These are phyloP conservation scores for Anaspis maculata DNA, from an alignment of 2,888 invertebrate genomes.

Conservation along the genomic window DNA sequence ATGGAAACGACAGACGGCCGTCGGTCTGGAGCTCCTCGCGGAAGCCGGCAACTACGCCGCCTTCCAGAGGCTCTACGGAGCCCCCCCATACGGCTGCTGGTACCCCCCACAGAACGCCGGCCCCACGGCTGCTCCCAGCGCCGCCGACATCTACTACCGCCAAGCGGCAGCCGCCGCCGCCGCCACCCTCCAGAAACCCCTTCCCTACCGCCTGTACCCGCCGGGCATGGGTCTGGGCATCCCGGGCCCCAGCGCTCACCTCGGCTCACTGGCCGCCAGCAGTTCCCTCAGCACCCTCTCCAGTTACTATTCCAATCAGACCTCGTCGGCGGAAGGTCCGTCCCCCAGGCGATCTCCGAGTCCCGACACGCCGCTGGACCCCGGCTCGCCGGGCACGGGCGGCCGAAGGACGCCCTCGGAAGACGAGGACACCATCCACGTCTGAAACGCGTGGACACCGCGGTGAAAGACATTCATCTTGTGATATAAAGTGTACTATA, in stretches of 20 bases:
- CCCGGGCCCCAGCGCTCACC: constrained; percentile 60
- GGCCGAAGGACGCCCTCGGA: constrained; percentile 45
- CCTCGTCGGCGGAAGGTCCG: constrained; percentile 47
- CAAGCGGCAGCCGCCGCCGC: constrained; percentile 70
- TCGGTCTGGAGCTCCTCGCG: constrained; percentile 90
- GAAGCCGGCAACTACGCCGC: constrained; percentile 98
- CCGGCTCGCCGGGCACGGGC: constrained; percentile 50
- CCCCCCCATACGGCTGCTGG: constrained; percentile 61
- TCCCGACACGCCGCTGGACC: constrained; percentile 52
- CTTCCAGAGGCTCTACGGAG: constrained; percentile 89
- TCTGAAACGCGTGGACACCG: constrained; percentile 38
- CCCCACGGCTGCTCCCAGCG: constrained; percentile 53
- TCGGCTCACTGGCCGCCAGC: constrained; percentile 60
- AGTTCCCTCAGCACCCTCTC: constrained; percentile 52
- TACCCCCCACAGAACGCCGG: constrained; percentile 50
- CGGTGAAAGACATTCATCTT: constrained; percentile 23
- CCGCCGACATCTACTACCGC: constrained; percentile 73
- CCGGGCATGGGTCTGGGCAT: constrained; percentile 54
- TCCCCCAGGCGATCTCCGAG: constrained; percentile 43
- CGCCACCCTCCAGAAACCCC: constrained; percentile 74
- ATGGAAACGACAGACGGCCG: constrained; percentile 98
- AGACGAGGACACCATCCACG: constrained; percentile 57
- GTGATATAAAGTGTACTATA: constrained; percentile 38
- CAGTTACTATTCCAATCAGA: constrained; percentile 50
- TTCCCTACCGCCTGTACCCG: constrained; percentile 65